These are phyloP conservation scores for Prionace glauca DNA, from an alignment of 2,797 vertebrate genomes.

Conservation along the genomic window DNA sequence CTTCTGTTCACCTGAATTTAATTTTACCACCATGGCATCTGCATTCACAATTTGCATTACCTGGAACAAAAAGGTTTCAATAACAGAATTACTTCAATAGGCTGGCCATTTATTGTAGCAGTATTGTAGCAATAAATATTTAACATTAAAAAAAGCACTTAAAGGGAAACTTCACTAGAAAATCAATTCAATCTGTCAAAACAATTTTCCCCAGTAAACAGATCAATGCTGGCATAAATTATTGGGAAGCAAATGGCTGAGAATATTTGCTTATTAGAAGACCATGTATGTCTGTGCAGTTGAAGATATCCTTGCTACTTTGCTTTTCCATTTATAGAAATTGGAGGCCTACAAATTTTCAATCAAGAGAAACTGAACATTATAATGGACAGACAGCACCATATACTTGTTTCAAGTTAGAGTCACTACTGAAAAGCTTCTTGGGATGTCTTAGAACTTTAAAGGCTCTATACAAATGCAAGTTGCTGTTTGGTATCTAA, in stretches of 20 bases:
- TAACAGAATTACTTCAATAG: not conserved
- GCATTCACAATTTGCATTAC: conserved; percentile 95
- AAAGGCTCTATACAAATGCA: not conserved
- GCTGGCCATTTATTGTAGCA: not conserved
- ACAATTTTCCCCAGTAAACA: not conserved
- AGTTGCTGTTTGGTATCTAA: not conserved
- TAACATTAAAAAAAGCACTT: not conserved
- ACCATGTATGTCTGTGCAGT: not conserved
- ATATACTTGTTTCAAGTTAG: not conserved
- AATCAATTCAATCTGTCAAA: not conserved
- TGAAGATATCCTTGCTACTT: not conserved
- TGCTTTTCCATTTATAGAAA: not conserved
- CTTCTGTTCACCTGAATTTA: conserved; percentile 88
- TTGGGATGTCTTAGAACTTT: not conserved
- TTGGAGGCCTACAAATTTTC: not conserved
- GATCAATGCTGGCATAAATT: not conserved
- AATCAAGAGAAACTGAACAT: not conserved
- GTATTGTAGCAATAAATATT: not conserved
- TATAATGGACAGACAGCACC: not conserved
- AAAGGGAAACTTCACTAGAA: not conserved
- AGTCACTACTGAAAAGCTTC: not conserved
- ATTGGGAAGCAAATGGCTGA: not conserved
- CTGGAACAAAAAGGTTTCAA: conserved; percentile 49
- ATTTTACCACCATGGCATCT: conserved; percentile 85
- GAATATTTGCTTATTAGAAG: not conserved